Evolutionary conservation across 2,113 vertebrate species (phyloP), one percentile per base, ranked within the genome.

Genomic region (Scomber colias): DNA sequence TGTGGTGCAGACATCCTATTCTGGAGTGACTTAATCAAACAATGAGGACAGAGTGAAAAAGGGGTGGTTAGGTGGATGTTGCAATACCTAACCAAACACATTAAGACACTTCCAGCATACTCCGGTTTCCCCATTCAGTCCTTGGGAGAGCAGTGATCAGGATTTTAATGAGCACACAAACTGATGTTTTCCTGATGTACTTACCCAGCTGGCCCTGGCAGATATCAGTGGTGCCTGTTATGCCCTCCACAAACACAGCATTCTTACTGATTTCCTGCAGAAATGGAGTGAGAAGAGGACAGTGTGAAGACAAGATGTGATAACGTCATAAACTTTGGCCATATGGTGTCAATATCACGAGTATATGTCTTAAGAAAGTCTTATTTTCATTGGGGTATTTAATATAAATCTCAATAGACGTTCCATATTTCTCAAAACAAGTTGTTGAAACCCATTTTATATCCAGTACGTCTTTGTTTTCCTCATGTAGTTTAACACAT

Each of bases 121-220:
- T 3, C 24, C 17, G 53, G 50, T 40, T 21, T 73, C 0, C 48
- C 11, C 4, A 15, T 3, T 45, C 9, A 0, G 0, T 50, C 11
- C 35, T 6, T 9, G 12, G n/a, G 30, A 35, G 44, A 72, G 10
- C 49, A 48, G 16, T 9, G 16, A 14, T 12, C 12, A 72, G 75
- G 13, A 53, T 67, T 54, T 46, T n/a, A 49, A 9, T 16, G 19
- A 44, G 1, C 10, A 14, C 11, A 17, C 8, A 62, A 11, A 21
- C 4, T 40, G 7, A 53, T 17, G n/a, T 48, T 53, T 66, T 66
- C n/a, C 11, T 70, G 45, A 62, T 49, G 35, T 30, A 89, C 93
- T 95, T 78, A 96, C 95, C 95, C 63, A 96, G 94, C 65, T 95
- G 93, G 49, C 95, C 95, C 83, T 96, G 95, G 67, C 95, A 95